Percentiles rank a stretch among this genome's conserved stretches.
Evolutionary conservation across 2,113 vertebrate species (phyloP).

Genomic region (Steatornis caripensis): DNA sequence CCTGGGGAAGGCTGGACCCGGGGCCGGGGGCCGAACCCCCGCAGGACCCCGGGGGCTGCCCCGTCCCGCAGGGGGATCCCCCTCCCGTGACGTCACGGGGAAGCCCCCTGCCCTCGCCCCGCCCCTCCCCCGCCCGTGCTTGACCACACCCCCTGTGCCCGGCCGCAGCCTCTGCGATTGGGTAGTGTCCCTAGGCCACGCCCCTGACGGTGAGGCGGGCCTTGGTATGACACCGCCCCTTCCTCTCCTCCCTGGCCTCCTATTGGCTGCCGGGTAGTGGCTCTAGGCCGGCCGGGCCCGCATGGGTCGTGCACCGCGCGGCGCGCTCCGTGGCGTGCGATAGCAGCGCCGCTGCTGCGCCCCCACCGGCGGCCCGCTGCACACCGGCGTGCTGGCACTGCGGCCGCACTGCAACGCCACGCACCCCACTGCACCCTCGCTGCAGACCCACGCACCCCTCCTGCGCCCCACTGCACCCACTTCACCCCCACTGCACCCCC

Average conservation of each 20-base stretch:
- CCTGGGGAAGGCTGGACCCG: too few species aligned
- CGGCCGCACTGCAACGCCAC: too few species aligned
- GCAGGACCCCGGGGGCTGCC: fast-evolving
- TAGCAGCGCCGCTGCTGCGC: too few species aligned
- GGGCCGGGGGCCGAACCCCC: fast-evolving
- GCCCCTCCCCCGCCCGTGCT: not conserved
- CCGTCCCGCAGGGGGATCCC: too few species aligned
- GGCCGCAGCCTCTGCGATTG: not conserved
- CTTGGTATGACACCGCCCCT: fast-evolving
- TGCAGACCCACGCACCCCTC: not conserved
- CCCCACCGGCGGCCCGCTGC: not conserved
- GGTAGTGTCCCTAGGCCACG: not conserved
- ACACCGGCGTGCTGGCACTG: too few species aligned
- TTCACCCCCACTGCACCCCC: not conserved
- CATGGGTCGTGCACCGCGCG: too few species aligned
- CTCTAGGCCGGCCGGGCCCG: fast-evolving
- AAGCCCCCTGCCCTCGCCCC: too few species aligned
- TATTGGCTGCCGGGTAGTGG: not conserved
- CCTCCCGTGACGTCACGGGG: not conserved
- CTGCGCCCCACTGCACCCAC: too few species aligned
- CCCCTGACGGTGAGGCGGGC: fast-evolving
- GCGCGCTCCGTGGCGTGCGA: too few species aligned
- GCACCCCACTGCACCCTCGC: too few species aligned
- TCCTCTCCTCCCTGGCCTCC: fast-evolving
- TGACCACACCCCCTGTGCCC: not conserved